These are phyloP conservation scores for Byasa hedistus DNA, from an alignment of 2,888 invertebrate species.

Conservation along the genomic window DNA sequence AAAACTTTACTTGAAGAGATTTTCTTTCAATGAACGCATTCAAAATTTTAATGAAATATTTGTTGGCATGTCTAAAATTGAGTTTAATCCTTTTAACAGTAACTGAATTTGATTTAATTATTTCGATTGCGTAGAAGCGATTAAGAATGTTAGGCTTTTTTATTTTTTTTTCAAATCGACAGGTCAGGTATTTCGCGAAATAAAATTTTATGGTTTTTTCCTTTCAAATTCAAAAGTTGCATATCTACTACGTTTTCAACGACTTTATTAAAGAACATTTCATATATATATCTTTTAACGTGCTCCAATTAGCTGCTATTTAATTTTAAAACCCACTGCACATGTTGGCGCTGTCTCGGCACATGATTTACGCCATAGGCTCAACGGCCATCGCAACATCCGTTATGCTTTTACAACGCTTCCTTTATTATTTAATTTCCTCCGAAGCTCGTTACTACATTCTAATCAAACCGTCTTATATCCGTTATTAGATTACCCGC, in stretches of 20 bases:
- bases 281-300: constrained; percentile 1
- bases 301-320: constrained; percentile 17
- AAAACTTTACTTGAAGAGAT: too few species aligned
- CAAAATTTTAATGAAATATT: too few species aligned
- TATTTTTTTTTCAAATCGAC: too few species aligned
- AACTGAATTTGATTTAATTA: too few species aligned
- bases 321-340: constrained; percentile 12
- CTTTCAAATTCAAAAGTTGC: too few species aligned
- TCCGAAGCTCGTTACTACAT: constrained; percentile 24
- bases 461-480: constrained; percentile 25
- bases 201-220: too few species aligned
- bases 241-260: not conserved
- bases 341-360: constrained; percentile 10
- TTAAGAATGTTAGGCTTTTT: too few species aligned
- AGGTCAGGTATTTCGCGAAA: too few species aligned
- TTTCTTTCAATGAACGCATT: too few species aligned
- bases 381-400: constrained; percentile 18
- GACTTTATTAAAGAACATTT: constrained; percentile 23
- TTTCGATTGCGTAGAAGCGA: too few species aligned
- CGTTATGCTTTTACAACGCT: constrained; percentile 28
- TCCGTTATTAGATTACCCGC: constrained; percentile 22
- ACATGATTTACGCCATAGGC: constrained; percentile 24
- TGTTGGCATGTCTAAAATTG: too few species aligned
- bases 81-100: too few species aligned
- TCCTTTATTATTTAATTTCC: constrained; percentile 30